phyloP scores from a whole-genome alignment of 2,888 invertebrate genomes.

The Melanargia galathea region DNA sequence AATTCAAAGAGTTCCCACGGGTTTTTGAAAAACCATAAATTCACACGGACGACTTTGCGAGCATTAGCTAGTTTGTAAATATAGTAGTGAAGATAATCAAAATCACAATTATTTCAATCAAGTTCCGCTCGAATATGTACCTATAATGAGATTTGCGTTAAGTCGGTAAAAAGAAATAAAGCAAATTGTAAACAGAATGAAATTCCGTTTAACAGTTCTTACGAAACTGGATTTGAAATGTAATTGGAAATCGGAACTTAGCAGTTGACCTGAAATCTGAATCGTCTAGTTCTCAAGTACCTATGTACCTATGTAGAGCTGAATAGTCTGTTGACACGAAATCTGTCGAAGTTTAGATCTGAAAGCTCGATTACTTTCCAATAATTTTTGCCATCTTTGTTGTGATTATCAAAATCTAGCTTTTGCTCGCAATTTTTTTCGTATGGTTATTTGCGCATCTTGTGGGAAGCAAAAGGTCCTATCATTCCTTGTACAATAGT shows the following conservation, averaged over 20 bases:
- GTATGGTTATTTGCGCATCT: too few relatives aligned
- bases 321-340: background rate
- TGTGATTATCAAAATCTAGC: too few relatives aligned
- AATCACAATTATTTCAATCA: background rate
- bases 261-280: constrained; percentile 4
- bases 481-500: too few relatives aligned
- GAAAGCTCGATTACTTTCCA: background rate
- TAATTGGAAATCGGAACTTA: constrained; percentile 7
- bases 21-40: too few relatives aligned
- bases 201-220: background rate
- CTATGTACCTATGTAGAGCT: too few relatives aligned
- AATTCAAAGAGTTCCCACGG: too few relatives aligned
- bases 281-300: background rate
- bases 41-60: too few relatives aligned
- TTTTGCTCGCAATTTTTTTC: too few relatives aligned
- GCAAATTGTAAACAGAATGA: background rate
- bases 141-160: background rate
- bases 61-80: too few relatives aligned
- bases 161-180: background rate
- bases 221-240: background rate
- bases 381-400: too few relatives aligned
- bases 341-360: background rate
- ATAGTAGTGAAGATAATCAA: too few relatives aligned
- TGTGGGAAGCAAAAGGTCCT: too few relatives aligned
- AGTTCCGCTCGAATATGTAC: background rate